Conservation (phyloP, 2,113 vertebrate genomes). For the Leucopsar rothschildi region DNA sequence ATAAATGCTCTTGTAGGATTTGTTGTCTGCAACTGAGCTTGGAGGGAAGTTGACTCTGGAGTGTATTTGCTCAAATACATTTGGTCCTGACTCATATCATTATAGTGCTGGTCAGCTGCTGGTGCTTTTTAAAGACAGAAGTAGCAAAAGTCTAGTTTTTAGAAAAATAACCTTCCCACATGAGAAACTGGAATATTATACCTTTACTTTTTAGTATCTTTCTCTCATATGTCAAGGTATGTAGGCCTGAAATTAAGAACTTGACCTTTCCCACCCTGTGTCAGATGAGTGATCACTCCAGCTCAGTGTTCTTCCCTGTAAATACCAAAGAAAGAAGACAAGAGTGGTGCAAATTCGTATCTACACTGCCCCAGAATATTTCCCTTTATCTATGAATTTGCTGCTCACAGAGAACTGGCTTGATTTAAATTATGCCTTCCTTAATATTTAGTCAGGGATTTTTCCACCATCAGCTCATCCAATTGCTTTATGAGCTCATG, state of each 20-base stretch:
- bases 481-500: background rate
- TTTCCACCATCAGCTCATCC: background rate
- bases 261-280: background rate
- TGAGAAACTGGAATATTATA: background rate
- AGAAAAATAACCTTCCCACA: background rate
- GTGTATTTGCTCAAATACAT: background rate
- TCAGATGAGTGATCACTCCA: background rate
- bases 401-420: background rate
- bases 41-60: background rate
- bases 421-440: background rate
- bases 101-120: background rate
- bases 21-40: background rate
- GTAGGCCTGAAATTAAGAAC: background rate
- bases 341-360: background rate
- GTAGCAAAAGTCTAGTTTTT: background rate
- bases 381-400: background rate
- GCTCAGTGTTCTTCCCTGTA: background rate
- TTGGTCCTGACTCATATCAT: background rate
- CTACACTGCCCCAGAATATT: background rate
- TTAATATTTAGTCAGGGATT: background rate
- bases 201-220: background rate
- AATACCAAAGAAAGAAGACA: background rate
- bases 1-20: background rate
- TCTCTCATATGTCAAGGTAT: background rate
- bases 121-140: background rate